Evolutionary conservation across 1,140 invertebrate genomes (phyloP).

Genomic region (Drosophila rufa): DNA sequence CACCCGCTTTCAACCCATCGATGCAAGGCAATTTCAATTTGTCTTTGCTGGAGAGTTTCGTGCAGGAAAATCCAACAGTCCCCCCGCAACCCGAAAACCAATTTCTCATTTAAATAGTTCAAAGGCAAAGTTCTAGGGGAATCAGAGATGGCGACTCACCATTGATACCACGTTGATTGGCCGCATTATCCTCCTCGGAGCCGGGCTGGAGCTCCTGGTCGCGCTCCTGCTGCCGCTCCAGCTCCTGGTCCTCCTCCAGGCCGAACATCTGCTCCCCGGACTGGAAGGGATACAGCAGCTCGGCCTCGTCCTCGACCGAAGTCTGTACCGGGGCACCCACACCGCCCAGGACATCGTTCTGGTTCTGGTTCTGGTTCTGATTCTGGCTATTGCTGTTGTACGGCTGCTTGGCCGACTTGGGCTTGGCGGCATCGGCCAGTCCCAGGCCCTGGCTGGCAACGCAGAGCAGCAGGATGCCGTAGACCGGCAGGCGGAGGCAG

Average conservation of each 20-base stretch:
- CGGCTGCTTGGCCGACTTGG: conserved; percentile 78
- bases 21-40: conserved; percentile 63
- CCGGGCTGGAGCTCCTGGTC: conserved; percentile 43
- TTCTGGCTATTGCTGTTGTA: conserved; percentile 32
- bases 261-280: conserved; percentile 76
- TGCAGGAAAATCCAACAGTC: not conserved
- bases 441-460: conserved; percentile 61
- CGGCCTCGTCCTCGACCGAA: conserved; percentile 78
- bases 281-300: conserved; percentile 70
- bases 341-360: conserved; percentile 62
- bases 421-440: conserved; percentile 64
- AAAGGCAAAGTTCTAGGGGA: conserved; percentile 51
- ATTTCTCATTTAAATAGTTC: conserved; percentile 70
- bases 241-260: conserved; percentile 65
- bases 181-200: conserved; percentile 69
- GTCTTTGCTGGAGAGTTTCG: conserved; percentile 35
- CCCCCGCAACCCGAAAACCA: not conserved
- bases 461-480: conserved; percentile 58
- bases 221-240: conserved; percentile 46
- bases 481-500: conserved; percentile 53
- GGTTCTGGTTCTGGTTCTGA: conserved; percentile 58
- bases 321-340: conserved; percentile 70
- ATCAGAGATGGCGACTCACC: conserved; percentile 59
- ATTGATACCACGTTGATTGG: conserved; percentile 75
- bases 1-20: conserved; percentile 23